phyloP scores from a whole-genome alignment of 2,797 vertebrate species.

The Myotis pilosus region DNA sequence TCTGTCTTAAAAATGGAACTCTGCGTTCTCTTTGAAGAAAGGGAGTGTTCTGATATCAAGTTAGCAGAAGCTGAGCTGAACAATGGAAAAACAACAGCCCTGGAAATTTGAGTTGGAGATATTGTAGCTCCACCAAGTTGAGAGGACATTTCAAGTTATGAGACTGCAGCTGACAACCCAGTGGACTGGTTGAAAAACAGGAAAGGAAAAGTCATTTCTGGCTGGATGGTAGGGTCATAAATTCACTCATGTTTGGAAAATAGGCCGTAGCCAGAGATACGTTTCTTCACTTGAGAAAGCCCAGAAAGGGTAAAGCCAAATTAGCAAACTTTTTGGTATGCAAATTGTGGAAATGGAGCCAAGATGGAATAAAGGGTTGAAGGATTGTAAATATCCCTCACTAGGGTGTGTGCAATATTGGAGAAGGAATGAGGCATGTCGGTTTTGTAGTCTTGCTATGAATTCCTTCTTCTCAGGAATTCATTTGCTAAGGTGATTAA shows the following conservation, averaged over 20 bases:
- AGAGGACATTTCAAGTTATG: conserved; percentile 6
- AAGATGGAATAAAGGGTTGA: neutral
- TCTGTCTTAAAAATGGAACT: neutral
- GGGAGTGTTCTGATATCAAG: neutral
- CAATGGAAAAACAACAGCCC: neutral
- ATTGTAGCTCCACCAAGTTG: neutral
- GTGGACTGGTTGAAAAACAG: neutral
- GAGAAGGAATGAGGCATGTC: neutral
- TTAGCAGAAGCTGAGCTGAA: neutral
- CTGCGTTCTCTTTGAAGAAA: neutral
- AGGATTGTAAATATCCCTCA: neutral
- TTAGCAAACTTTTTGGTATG: neutral
- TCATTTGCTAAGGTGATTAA: neutral
- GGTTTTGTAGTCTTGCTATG: neutral
- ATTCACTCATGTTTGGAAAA: neutral
- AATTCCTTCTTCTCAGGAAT: neutral
- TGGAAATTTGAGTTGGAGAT: neutral
- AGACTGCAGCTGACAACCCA: neutral
- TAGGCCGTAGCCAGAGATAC: neutral
- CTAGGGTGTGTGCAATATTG: neutral
- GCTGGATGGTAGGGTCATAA: neutral
- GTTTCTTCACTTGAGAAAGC: conserved; percentile 1
- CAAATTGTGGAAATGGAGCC: neutral
- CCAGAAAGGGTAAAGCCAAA: neutral
- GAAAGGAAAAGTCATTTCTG: conserved; percentile 22